phyloP scores from a whole-genome alignment of 1,140 invertebrate genomes.

The Odontomachus brunneus region DNA sequence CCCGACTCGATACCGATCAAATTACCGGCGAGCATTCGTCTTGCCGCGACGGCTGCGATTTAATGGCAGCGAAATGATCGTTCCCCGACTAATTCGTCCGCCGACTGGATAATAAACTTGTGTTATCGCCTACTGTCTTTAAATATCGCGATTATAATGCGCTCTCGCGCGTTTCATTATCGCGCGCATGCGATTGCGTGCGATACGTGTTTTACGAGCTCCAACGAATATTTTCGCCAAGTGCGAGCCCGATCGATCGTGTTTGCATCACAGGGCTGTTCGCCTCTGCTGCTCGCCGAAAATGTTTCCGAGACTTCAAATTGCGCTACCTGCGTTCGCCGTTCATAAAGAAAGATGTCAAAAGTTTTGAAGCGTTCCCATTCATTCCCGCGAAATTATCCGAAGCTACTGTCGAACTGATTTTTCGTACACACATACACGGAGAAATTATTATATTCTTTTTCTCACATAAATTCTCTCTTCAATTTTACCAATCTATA shows the following conservation, averaged over 20 bases:
- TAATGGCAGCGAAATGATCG: constrained; percentile 2
- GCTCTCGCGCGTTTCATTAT: neutral
- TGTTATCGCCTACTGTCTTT: neutral
- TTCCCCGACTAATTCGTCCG: neutral
- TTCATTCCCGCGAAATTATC: too few species aligned
- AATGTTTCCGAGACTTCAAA: neutral
- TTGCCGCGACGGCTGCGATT: constrained; percentile 14
- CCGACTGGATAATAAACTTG: neutral
- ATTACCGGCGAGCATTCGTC: constrained; percentile 38
- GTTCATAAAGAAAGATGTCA: neutral
- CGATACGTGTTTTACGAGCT: too few species aligned
- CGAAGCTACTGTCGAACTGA: too few species aligned
- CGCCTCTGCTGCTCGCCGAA: neutral
- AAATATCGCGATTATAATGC: neutral
- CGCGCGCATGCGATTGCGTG: too few species aligned
- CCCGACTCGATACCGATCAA: constrained; percentile 32
- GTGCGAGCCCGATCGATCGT: too few species aligned
- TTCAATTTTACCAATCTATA: too few species aligned
- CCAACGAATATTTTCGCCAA: too few species aligned
- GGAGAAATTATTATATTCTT: too few species aligned
- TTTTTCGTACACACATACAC: too few species aligned
- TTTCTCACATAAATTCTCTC: too few species aligned
- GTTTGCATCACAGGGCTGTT: neutral
- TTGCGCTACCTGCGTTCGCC: neutral
- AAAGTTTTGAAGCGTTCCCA: too few species aligned